Conservation (phyloP, 1,140 invertebrate genomes). For the Palaemon carinicauda region DNA sequence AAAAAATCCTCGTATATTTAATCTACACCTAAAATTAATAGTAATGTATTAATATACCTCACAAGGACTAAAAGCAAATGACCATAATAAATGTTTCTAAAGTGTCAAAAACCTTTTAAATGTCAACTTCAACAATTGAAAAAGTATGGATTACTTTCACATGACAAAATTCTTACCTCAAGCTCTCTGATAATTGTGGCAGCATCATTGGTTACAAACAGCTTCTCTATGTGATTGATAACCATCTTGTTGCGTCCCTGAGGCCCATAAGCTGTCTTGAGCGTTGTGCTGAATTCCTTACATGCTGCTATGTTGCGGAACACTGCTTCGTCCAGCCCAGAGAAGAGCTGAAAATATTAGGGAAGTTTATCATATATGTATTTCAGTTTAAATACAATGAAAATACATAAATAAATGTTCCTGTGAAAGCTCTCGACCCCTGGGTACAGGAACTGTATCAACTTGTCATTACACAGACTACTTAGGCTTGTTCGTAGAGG, state of each 20-base stretch:
- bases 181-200: conserved; percentile 96
- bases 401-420: too few species aligned
- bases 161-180: conserved; percentile 70
- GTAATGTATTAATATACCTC: not conserved
- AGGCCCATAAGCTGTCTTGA: conserved; percentile 95
- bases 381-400: not conserved
- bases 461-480: too few species aligned
- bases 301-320: conserved; percentile 94
- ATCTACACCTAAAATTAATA: too few species aligned
- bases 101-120: too few species aligned
- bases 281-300: conserved; percentile 91
- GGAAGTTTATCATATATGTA: not conserved
- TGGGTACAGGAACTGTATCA: too few species aligned
- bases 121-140: too few species aligned
- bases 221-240: conserved; percentile 98
- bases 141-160: too few species aligned
- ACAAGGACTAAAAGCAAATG: not conserved
- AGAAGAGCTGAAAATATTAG: conserved; percentile 81
- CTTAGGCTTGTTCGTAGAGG: too few species aligned
- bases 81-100: too few species aligned
- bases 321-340: conserved; percentile 97
- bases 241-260: conserved; percentile 99
- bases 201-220: conserved; percentile 99
- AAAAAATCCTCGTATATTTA: too few species aligned
- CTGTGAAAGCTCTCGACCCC: not conserved